Conservation (phyloP, 2,797 vertebrate species). For the Takifugu rubripes region DNA sequence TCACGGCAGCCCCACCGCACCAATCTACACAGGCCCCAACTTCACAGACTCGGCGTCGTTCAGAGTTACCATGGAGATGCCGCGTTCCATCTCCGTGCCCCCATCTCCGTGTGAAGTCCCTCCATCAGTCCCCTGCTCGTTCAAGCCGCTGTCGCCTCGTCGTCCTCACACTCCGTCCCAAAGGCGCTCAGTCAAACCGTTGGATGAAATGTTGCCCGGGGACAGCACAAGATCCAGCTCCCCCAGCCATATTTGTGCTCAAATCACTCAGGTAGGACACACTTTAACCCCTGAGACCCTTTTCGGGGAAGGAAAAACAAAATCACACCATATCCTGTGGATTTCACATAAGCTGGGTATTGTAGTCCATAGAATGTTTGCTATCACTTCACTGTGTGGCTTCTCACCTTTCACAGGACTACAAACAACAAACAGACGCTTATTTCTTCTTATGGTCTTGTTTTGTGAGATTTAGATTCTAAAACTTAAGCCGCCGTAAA, state of each 20-base stretch:
- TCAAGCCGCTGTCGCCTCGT: slow-evolving; percentile 80
- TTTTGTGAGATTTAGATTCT: too few species aligned
- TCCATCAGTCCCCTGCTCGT: slow-evolving; percentile 79
- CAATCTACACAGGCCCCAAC: slow-evolving; percentile 80
- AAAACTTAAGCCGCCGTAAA: too few species aligned
- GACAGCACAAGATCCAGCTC: slow-evolving; percentile 83
- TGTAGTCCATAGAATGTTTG: too few species aligned
- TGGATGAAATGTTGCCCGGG: slow-evolving; percentile 76
- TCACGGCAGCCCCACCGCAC: slow-evolving; percentile 92
- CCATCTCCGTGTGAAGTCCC: slow-evolving; percentile 92
- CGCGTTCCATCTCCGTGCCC: slow-evolving; percentile 91
- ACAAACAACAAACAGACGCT: too few species aligned
- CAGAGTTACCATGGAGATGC: slow-evolving; percentile 89
- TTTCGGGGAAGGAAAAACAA: too few species aligned
- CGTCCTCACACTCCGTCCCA: slow-evolving; percentile 93
- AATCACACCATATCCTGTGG: too few species aligned
- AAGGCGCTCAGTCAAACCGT: slow-evolving; percentile 87
- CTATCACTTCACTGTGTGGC: too few species aligned
- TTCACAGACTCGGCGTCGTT: slow-evolving; percentile 83
- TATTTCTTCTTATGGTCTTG: too few species aligned
- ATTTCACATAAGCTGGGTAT: too few species aligned
- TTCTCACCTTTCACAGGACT: too few species aligned
- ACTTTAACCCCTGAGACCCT: too few species aligned
- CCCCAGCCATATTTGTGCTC: slow-evolving; percentile 80
- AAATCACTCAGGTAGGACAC: slow-evolving; percentile 81